Evolutionary conservation across 2,888 invertebrate genomes (phyloP).

Genomic region (Exephanes ischioxanthus): DNA sequence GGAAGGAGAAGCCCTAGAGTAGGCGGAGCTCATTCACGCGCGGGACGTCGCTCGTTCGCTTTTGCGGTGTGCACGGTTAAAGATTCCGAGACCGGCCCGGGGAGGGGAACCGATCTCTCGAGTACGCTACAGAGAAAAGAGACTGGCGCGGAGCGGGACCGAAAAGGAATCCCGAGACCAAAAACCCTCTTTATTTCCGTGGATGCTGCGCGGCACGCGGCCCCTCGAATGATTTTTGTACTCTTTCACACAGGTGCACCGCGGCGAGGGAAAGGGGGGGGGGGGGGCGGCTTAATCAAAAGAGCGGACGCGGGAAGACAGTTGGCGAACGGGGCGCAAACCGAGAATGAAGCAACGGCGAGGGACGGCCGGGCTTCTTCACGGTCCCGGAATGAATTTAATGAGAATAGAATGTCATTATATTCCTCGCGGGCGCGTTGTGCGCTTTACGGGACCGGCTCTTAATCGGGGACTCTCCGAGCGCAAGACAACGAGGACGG

Average conservation of each 20-base stretch:
- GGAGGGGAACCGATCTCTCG: conserved; percentile 18
- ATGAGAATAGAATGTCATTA: conserved; percentile 59
- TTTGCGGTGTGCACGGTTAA: conserved; percentile 35
- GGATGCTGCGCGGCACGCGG: conserved; percentile 5
- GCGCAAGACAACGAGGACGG: not conserved
- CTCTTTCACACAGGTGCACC: conserved; percentile 59
- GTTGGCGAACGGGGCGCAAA: conserved; percentile 48
- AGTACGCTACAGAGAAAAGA: conserved; percentile 22
- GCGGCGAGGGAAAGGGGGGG: conserved; percentile 41
- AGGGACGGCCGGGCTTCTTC: not conserved
- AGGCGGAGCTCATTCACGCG: conserved; percentile 64
- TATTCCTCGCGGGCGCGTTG: conserved; percentile 6
- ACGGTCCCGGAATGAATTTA: conserved; percentile 46
- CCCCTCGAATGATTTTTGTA: conserved; percentile 48
- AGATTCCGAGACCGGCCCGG: conserved; percentile 34
- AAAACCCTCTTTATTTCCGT: conserved; percentile 4
- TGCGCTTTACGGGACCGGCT: not conserved
- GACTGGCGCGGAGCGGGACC: conserved; percentile 65
- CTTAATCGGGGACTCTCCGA: not conserved
- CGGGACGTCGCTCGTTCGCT: conserved; percentile 52
- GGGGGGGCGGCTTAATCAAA: conserved; percentile 63
- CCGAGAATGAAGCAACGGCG: conserved; percentile 14
- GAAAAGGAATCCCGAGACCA: conserved; percentile 55
- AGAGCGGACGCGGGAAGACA: conserved; percentile 59
- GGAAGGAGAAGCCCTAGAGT: conserved; percentile 33